These are phyloP conservation scores for Scatophagus argus DNA, from an alignment of 2,113 vertebrate genomes.

Conservation along the genomic window DNA sequence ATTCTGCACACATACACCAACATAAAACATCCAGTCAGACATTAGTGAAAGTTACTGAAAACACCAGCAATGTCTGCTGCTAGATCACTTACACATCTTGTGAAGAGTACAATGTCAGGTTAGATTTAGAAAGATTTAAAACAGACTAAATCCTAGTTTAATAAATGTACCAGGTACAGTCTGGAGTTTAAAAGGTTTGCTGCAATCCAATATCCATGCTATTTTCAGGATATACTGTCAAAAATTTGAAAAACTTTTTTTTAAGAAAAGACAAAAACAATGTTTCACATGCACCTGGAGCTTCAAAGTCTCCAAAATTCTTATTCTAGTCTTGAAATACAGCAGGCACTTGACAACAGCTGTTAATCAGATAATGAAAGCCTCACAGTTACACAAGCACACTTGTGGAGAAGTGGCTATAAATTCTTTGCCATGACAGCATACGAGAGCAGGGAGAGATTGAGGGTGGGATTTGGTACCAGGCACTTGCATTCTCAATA, in stretches of 20 bases:
- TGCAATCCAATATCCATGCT: conserved; percentile 5
- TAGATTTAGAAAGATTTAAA: conserved; percentile 43
- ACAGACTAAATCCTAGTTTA: conserved; percentile 34
- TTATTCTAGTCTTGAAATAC: conserved; percentile 76
- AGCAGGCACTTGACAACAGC: conserved; percentile 79
- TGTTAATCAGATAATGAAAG: conserved; percentile 83
- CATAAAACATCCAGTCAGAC: not conserved
- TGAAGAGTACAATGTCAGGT: conserved; percentile 4
- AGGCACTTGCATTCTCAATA: conserved; percentile 76
- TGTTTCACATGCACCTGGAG: conserved; percentile 73
- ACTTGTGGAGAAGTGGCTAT: conserved; percentile 71
- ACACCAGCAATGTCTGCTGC: not conserved
- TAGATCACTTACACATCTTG: not conserved
- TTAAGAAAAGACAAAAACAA: conserved; percentile 62
- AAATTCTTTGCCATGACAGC: conserved; percentile 79
- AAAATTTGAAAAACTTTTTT: conserved; percentile 59
- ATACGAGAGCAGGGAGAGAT: conserved; percentile 62
- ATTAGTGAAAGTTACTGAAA: conserved; percentile 25
- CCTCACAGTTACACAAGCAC: conserved; percentile 76
- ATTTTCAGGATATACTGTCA: conserved; percentile 30
- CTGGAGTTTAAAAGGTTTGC: conserved; percentile 37
- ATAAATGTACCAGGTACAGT: conserved; percentile 59
- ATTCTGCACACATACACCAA: conserved; percentile 10
- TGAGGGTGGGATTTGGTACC: conserved; percentile 79
- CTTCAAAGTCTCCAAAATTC: conserved; percentile 71